phyloP scores from a whole-genome alignment of 1,140 invertebrate genomes.

The Drosophila bocqueti region DNA sequence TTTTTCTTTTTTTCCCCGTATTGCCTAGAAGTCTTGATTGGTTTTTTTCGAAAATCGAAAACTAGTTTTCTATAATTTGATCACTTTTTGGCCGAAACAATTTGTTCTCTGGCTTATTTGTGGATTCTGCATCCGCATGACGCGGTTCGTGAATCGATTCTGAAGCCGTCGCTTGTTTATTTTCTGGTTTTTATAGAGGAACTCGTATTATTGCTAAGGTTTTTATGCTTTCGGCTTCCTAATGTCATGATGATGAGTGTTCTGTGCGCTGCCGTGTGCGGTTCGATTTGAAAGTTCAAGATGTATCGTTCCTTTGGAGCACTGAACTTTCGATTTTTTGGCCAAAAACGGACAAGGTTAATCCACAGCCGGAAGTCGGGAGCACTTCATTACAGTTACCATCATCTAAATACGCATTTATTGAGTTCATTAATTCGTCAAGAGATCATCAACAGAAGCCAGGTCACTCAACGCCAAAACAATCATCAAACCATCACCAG shows the following conservation, averaged over 20 bases:
- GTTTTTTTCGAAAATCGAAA: conserved; percentile 35
- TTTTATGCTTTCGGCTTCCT: conserved; percentile 35
- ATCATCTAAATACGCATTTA: conserved; percentile 39
- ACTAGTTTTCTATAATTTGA: conserved; percentile 64
- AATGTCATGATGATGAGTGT: conserved; percentile 58
- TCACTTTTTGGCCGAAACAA: conserved; percentile 50
- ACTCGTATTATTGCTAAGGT: conserved; percentile 51
- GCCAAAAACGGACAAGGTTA: conserved; percentile 54
- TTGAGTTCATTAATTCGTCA: conserved; percentile 74
- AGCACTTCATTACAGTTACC: conserved; percentile 66
- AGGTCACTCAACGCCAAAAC: conserved; percentile 41
- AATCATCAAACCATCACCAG: conserved; percentile 1
- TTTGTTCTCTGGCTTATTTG: conserved; percentile 29
- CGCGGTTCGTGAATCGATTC: conserved; percentile 66
- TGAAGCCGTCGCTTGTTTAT: conserved; percentile 80
- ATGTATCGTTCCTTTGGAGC: conserved; percentile 50
- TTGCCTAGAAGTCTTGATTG: conserved; percentile 21
- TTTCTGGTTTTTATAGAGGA: conserved; percentile 81
- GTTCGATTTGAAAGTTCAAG: conserved; percentile 64
- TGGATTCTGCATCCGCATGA: conserved; percentile 73
- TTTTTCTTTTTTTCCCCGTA: conserved; percentile 36
- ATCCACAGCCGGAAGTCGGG: conserved; percentile 52
- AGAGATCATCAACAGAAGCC: conserved; percentile 73
- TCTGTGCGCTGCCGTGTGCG: conserved; percentile 4
- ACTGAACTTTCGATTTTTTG: conserved; percentile 63